These are phyloP conservation scores for Balearica regulorum DNA, from an alignment of 2,797 vertebrate species.

Conservation along the genomic window DNA sequence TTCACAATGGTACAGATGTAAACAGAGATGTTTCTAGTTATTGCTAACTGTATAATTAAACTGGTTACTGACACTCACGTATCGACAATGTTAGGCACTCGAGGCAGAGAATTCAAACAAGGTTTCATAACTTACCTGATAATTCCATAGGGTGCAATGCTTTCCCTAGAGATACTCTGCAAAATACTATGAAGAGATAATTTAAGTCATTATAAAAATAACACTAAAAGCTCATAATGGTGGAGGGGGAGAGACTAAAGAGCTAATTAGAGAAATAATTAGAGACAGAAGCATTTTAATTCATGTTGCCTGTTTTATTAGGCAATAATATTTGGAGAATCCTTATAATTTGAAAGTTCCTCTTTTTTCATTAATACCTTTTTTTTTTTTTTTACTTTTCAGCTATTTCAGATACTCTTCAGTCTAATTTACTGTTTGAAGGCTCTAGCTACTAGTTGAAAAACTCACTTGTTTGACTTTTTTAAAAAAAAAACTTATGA, in stretches of 20 bases:
- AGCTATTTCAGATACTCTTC: not conserved
- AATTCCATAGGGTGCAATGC: not conserved
- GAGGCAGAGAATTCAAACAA: not conserved
- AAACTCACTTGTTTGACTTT: not conserved
- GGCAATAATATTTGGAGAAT: not conserved
- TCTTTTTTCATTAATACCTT: not conserved
- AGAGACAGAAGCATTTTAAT: not conserved
- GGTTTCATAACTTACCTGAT: not conserved
- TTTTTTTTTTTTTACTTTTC: not conserved
- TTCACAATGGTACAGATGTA: not conserved
- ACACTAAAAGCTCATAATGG: not conserved
- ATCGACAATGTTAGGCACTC: not conserved
- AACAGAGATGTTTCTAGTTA: not conserved
- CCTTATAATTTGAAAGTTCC: not conserved
- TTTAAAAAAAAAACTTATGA: not conserved
- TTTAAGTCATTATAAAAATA: not conserved
- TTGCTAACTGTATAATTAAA: not conserved
- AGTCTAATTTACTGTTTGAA: not conserved
- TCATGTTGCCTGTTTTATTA: not conserved
- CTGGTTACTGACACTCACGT: rapidly evolving
- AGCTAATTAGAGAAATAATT: not conserved
- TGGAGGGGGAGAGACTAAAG: not conserved
- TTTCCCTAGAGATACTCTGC: not conserved
- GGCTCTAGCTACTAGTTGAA: not conserved
- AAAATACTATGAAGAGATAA: not conserved